phyloP scores from a whole-genome alignment of 2,797 vertebrate genomes.

The Mus spretus region DNA sequence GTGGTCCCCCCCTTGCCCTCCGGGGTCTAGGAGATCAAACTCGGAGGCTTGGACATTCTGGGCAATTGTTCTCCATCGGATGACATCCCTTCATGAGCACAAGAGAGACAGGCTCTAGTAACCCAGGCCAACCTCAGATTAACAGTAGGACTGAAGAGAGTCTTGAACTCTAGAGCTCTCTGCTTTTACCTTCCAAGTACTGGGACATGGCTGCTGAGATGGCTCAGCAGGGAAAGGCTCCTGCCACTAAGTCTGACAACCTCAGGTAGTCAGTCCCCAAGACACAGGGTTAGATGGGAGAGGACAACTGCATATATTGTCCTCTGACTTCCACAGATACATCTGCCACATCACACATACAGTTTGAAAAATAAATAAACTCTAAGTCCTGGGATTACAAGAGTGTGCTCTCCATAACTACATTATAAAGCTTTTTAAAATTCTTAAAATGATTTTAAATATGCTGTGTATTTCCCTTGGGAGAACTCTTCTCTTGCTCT shows the following conservation, averaged over 20 bases:
- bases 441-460: constrained; percentile 14
- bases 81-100: background rate
- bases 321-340: background rate
- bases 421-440: background rate
- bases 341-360: background rate
- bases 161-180: background rate
- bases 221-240: background rate
- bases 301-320: background rate
- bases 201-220: background rate
- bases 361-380: background rate
- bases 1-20: background rate
- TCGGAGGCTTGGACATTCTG: background rate
- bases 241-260: background rate
- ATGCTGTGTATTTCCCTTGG: background rate
- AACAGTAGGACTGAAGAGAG: background rate
- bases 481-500: background rate
- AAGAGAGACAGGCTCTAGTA: background rate
- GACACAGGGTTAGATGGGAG: too few relatives aligned
- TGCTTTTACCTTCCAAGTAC: background rate
- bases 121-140: background rate
- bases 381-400: background rate
- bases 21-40: background rate
- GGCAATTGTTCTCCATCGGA: background rate
- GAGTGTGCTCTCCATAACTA: background rate
- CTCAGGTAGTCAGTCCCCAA: background rate